Evolutionary conservation across 2,888 invertebrate species (phyloP).

Genomic region (Galeruca laticollis): DNA sequence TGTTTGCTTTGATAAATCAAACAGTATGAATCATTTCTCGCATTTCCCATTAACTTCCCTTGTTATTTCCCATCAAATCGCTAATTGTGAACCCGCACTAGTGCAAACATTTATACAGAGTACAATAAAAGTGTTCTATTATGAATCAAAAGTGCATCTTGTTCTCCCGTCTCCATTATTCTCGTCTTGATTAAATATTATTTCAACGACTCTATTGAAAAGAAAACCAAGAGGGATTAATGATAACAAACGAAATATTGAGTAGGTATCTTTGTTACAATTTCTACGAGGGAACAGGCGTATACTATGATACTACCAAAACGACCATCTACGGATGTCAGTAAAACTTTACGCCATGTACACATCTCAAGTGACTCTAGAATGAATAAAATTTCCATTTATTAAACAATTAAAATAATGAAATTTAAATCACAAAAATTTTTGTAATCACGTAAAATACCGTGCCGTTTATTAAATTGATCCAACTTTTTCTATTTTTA

Average conservation of each 20-base stretch:
- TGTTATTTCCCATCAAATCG: slow-evolving; percentile 31
- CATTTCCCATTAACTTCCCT: slow-evolving; percentile 26
- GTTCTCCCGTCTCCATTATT: not conserved
- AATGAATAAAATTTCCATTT: too few relatives aligned
- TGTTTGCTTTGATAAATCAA: slow-evolving; percentile 26
- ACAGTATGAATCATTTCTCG: slow-evolving; percentile 26
- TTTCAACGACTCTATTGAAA: slow-evolving; percentile 36
- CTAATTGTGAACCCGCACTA: slow-evolving; percentile 39
- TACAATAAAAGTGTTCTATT: slow-evolving; percentile 42
- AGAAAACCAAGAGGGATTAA: slow-evolving; percentile 33
- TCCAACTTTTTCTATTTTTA: too few relatives aligned
- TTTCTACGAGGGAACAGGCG: not conserved
- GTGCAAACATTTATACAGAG: slow-evolving; percentile 40
- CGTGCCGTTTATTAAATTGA: too few relatives aligned
- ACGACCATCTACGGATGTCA: too few relatives aligned
- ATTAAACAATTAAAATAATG: too few relatives aligned
- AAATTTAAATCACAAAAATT: too few relatives aligned
- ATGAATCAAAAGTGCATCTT: slow-evolving; percentile 43
- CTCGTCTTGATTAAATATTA: slow-evolving; percentile 41
- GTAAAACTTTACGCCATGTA: too few relatives aligned
- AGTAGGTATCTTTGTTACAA: not conserved
- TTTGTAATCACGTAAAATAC: too few relatives aligned
- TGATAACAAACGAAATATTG: slow-evolving; percentile 26
- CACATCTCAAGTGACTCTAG: too few relatives aligned
- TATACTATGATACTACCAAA: too few relatives aligned